phyloP scores from a whole-genome alignment of 53 echinoderm and acorn worm species.

The Luidia sarsii region DNA sequence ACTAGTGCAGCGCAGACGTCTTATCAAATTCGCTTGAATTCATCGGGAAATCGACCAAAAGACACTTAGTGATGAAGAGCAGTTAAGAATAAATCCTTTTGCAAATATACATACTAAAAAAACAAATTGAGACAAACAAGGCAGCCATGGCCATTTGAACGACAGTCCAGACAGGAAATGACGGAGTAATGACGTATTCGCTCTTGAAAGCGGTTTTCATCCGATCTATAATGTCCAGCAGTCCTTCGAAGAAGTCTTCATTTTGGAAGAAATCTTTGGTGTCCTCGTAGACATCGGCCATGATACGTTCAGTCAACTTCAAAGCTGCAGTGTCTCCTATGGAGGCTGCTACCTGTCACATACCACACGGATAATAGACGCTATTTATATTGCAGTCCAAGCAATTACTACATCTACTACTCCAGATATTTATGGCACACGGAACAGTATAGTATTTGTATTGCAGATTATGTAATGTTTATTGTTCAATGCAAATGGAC shows the following conservation, averaged over 20 bases:
- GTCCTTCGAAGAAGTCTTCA: constrained; percentile 47
- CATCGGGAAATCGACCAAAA: not conserved
- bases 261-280: constrained; percentile 43
- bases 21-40: not conserved
- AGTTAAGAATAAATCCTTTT: constrained; percentile 61
- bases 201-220: constrained; percentile 33
- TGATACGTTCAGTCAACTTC: constrained; percentile 49
- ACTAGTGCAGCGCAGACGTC: too few species aligned
- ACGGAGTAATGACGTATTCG: constrained; percentile 48
- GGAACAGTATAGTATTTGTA: too few species aligned
- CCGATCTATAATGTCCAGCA: constrained; percentile 41
- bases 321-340: constrained; percentile 57
- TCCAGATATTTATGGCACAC: too few species aligned
- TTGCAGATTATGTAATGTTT: too few species aligned
- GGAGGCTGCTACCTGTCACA: constrained; percentile 60
- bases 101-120: constrained; percentile 78
- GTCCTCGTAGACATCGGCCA: constrained; percentile 53
- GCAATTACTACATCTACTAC: too few species aligned
- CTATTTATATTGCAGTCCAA: too few species aligned
- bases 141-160: constrained; percentile 72
- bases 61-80: not conserved
- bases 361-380: not conserved
- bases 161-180: constrained; percentile 73
- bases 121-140: constrained; percentile 62
- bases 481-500: too few species aligned